Conservation (phyloP, 2,797 vertebrate species). For the Alfaro cultratus region DNA sequence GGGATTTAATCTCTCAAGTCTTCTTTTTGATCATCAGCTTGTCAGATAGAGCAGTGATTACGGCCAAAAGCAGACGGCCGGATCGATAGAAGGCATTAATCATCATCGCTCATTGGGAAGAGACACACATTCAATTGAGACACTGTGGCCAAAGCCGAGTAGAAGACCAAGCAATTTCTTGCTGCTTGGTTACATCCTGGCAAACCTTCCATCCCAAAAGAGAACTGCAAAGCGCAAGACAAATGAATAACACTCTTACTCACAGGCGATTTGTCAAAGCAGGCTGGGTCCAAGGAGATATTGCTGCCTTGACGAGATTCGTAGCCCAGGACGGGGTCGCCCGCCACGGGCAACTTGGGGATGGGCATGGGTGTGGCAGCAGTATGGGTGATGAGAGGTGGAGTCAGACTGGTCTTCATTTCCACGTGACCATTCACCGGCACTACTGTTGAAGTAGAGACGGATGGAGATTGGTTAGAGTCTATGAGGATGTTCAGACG, state of each 20-base stretch:
- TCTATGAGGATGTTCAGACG: neutral
- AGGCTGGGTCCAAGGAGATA: constrained; percentile 84
- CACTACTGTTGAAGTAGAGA: constrained; percentile 77
- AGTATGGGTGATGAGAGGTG: constrained; percentile 96
- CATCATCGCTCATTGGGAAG: constrained; percentile 47
- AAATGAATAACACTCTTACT: constrained; percentile 42
- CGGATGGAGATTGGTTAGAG: neutral
- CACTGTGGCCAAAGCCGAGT: neutral
- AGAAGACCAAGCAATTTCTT: constrained; percentile 10
- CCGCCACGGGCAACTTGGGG: constrained; percentile 86
- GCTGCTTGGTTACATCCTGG: constrained; percentile 4
- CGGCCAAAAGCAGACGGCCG: constrained; percentile 13
- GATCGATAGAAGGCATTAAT: constrained; percentile 30
- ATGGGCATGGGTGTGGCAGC: constrained; percentile 96
- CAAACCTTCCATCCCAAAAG: constrained; percentile 4
- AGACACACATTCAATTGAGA: constrained; percentile 11
- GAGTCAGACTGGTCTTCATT: constrained; percentile 90
- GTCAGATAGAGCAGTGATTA: constrained; percentile 40
- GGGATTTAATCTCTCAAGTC: constrained; percentile 23
- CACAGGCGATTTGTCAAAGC: constrained; percentile 91
- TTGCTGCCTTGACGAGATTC: constrained; percentile 88
- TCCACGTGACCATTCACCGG: constrained; percentile 91
- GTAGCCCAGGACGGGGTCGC: constrained; percentile 78
- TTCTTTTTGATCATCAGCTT: constrained; percentile 33
- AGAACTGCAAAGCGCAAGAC: neutral